A percentile compares a stretch with the other conserved stretches of the same genome.
These are phyloP conservation scores for Ochropacha duplaris DNA, from an alignment of 2,888 invertebrate genomes.

Conservation along the genomic window DNA sequence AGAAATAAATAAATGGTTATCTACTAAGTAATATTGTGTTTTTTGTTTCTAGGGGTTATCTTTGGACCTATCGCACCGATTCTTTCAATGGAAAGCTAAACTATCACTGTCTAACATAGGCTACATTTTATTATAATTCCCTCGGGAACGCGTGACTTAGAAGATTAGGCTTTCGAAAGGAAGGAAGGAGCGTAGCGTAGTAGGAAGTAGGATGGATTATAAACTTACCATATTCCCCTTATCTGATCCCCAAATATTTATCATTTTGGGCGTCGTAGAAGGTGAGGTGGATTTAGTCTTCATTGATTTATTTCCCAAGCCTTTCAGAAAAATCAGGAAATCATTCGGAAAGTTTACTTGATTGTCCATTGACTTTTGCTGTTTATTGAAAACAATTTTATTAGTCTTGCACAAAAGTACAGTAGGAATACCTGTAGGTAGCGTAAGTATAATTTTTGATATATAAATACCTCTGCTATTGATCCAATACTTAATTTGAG, in stretches of 20 bases:
- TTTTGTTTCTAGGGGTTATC: too few relatives aligned
- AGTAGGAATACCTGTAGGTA: neutral
- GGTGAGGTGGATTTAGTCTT: constrained; percentile 10
- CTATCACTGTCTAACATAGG: too few relatives aligned
- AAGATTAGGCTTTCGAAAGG: too few relatives aligned
- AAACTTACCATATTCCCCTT: constrained; percentile 39
- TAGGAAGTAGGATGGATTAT: constrained; percentile 7
- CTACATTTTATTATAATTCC: too few relatives aligned
- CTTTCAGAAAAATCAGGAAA: constrained; percentile 45
- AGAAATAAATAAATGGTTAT: too few relatives aligned
- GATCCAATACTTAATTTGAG: constrained; percentile 17
- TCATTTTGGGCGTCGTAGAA: constrained; percentile 13
- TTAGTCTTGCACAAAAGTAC: neutral
- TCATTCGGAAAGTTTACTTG: constrained; percentile 30
- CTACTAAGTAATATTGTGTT: too few relatives aligned
- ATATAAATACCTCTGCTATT: constrained; percentile 25
- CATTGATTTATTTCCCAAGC: constrained; percentile 29
- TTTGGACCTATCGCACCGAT: too few relatives aligned
- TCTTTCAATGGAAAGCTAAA: too few relatives aligned
- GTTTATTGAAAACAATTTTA: neutral
- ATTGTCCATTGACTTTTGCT: constrained; percentile 4
- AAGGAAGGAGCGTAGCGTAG: too few relatives aligned
- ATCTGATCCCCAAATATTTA: constrained; percentile 11
- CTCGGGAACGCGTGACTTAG: too few relatives aligned
- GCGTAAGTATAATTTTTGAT: too few relatives aligned